phyloP scores from a whole-genome alignment of 2,797 vertebrate genomes.

The Forpus xanthops region DNA sequence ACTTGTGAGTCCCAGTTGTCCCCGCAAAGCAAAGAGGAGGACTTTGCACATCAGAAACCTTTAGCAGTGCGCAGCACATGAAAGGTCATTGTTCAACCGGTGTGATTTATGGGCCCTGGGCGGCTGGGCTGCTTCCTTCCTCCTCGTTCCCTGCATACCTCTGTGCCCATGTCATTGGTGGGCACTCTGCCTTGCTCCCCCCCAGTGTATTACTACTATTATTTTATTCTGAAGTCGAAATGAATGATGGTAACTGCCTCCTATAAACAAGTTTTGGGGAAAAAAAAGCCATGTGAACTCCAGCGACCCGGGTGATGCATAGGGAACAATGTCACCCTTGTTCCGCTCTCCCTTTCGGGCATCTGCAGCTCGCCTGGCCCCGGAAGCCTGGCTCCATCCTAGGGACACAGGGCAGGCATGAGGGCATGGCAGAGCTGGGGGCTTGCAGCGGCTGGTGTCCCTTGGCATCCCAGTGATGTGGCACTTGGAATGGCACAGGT shows the following conservation, averaged over 20 bases:
- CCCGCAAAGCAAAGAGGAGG: neutral
- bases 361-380: neutral
- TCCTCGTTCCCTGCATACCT: slow-evolving; percentile 70
- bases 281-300: neutral
- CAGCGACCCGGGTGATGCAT: neutral
- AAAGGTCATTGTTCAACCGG: slow-evolving; percentile 29
- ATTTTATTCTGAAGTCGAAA: neutral
- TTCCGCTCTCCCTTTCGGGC: neutral
- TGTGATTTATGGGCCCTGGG: slow-evolving; percentile 54
- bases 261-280: neutral
- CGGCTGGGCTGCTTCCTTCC: neutral
- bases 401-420: accelerated
- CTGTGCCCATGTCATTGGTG: slow-evolving; percentile 35
- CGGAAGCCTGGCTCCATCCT: neutral
- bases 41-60: neutral
- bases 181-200: neutral
- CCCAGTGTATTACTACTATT: neutral
- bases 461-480: neutral
- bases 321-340: slow-evolving; percentile 57
- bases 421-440: accelerated
- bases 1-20: neutral
- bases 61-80: neutral
- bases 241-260: slow-evolving; percentile 31
- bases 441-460: slow-evolving; percentile 8
- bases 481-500: neutral